phyloP scores from a whole-genome alignment of 1,140 invertebrate species.

The Saccostrea glomerata region DNA sequence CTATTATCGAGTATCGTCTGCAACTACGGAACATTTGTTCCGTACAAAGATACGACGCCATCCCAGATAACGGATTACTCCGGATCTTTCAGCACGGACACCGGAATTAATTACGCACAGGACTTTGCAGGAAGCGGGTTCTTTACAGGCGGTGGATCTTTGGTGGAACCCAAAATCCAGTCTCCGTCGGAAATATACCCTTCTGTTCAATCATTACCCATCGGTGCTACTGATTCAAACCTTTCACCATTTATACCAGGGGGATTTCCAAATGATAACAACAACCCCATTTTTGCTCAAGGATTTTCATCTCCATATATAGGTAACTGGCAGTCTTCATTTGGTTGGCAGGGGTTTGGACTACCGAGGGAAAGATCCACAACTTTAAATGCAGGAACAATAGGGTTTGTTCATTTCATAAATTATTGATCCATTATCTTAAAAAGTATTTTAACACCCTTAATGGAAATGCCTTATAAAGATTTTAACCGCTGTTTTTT shows the following conservation, averaged over 20 bases:
- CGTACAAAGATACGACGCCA: background rate
- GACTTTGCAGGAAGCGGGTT: background rate
- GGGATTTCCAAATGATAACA: too few species aligned
- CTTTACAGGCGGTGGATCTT: background rate
- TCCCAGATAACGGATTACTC: background rate
- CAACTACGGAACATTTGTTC: background rate
- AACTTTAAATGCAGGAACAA: background rate
- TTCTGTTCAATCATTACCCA: background rate
- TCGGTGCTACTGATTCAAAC: background rate
- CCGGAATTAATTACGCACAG: background rate
- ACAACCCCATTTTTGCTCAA: too few species aligned
- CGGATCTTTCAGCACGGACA: background rate
- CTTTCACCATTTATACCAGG: background rate
- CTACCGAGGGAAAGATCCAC: background rate
- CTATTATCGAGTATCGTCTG: background rate
- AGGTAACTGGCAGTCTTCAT: background rate
- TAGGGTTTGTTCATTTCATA: background rate
- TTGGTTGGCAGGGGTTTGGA: background rate
- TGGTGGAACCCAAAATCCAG: background rate
- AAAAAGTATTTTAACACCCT: too few species aligned
- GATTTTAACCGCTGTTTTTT: too few species aligned
- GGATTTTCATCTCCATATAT: too few species aligned
- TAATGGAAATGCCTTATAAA: too few species aligned
- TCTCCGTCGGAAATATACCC: background rate
- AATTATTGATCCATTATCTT: too few species aligned